Percentiles rank a stretch among this genome's conserved stretches.
Conservation (phyloP, 2,888 invertebrate species). For the Petrolisthes cinctipes region DNA sequence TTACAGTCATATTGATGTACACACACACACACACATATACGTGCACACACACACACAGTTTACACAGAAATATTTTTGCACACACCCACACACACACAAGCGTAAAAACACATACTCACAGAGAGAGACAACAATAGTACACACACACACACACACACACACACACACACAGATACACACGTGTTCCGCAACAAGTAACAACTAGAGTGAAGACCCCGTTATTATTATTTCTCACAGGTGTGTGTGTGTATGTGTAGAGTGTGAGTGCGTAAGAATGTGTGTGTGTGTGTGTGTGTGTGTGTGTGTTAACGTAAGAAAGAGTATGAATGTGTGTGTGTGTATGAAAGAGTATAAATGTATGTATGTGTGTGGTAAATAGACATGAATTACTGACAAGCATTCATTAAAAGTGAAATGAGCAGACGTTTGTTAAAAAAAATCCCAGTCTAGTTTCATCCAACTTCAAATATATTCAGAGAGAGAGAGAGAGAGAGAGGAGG, state of each 20-base stretch:
- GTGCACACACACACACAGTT: neutral
- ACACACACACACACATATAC: neutral
- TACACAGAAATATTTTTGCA: neutral
- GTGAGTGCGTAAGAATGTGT: neutral
- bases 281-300: neutral
- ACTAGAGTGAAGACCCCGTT: constrained; percentile 17
- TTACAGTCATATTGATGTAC: neutral
- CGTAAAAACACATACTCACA: neutral
- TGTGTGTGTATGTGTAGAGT: constrained; percentile 23
- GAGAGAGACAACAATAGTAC: neutral
- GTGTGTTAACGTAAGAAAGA: neutral
- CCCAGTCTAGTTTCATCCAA: too few relatives aligned
- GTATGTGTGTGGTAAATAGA: neutral
- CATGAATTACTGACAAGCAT: too few relatives aligned
- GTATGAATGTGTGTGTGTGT: neutral
- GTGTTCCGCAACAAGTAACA: constrained; percentile 17
- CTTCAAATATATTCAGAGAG: too few relatives aligned
- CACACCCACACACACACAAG: neutral
- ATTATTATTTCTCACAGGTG: constrained; percentile 1
- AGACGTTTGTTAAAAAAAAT: too few relatives aligned
- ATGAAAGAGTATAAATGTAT: neutral
- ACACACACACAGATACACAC: constrained; percentile 7
- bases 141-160: constrained; percentile 28
- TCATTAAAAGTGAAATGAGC: too few relatives aligned
- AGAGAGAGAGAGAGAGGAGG: too few relatives aligned